Conservation (phyloP, 2,888 invertebrate species). For the Prosopocoilus inquinatus region DNA sequence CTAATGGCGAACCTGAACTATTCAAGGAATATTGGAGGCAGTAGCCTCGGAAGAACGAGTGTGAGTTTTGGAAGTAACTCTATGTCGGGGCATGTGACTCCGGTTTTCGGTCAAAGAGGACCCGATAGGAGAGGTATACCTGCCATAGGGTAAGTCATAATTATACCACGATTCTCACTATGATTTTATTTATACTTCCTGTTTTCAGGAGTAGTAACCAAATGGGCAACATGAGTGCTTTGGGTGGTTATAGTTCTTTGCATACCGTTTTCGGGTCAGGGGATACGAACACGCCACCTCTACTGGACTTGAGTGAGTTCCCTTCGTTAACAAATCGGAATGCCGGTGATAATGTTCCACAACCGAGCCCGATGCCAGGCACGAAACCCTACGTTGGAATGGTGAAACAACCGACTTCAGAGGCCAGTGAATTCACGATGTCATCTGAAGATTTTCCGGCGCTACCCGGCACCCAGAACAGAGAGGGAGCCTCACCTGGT, state of each 20-base stretch:
- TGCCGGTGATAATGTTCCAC: constrained; percentile 73
- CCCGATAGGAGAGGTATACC: constrained; percentile 71
- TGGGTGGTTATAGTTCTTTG: constrained; percentile 62
- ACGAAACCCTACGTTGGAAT: constrained; percentile 94
- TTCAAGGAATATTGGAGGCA: constrained; percentile 85
- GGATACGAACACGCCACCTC: constrained; percentile 68
- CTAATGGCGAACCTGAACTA: constrained; percentile 92
- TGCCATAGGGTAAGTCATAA: constrained; percentile 51
- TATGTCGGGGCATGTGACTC: constrained; percentile 74
- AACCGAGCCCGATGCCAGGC: constrained; percentile 81
- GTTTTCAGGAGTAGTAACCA: constrained; percentile 57
- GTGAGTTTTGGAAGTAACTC: constrained; percentile 66
- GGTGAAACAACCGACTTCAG: constrained; percentile 92
- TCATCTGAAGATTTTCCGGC: constrained; percentile 99
- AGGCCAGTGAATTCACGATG: constrained; percentile 94
- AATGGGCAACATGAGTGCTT: constrained; percentile 61
- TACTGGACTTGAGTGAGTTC: constrained; percentile 89
- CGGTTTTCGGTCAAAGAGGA: constrained; percentile 77
- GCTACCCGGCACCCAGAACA: constrained; percentile 86
- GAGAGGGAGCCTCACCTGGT: constrained; percentile 68
- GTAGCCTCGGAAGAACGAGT: constrained; percentile 65
- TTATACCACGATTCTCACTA: no score
- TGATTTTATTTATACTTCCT: not conserved
- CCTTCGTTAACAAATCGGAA: constrained; percentile 87
- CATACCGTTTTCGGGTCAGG: constrained; percentile 78